phyloP scores from a whole-genome alignment of 30 jellyfish, hydroid and myxozoan species.

The Catostylus mosaicus region DNA sequence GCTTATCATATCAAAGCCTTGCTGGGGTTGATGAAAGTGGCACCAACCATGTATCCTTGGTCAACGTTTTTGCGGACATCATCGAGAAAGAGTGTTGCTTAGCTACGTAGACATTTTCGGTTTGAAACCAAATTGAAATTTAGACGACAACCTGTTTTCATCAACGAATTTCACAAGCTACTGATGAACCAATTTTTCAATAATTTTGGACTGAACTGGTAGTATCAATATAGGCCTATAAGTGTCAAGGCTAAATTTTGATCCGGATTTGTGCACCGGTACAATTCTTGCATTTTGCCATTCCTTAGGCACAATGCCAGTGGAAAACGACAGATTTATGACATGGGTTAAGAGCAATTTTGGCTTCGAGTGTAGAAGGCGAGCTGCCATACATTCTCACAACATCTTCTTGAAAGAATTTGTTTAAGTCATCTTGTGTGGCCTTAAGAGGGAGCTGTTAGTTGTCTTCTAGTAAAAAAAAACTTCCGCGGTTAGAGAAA shows the following conservation, averaged over 20 bases:
- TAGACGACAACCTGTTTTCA: slow-evolving; percentile 61
- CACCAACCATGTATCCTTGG: slow-evolving; percentile 77
- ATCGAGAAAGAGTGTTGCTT: slow-evolving; percentile 68
- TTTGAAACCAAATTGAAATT: slow-evolving; percentile 69
- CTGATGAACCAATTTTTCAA: slow-evolving; percentile 62
- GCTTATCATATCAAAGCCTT: slow-evolving; percentile 72
- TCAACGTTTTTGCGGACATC: slow-evolving; percentile 68
- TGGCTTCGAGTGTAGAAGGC: too few species aligned
- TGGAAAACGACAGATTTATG: slow-evolving; percentile 54
- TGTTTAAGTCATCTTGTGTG: too few species aligned
- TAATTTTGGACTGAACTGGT: slow-evolving; percentile 54
- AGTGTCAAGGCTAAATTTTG: slow-evolving; percentile 54
- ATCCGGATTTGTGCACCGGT: slow-evolving; percentile 72
- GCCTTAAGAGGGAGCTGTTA: too few species aligned
- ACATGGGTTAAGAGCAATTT: slow-evolving; percentile 52
- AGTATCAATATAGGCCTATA: slow-evolving; percentile 80
- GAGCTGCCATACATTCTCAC: too few species aligned
- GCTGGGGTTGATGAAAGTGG: slow-evolving; percentile 68
- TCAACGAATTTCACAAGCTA: slow-evolving; percentile 76
- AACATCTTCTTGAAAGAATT: too few species aligned
- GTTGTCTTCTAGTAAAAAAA: too few species aligned
- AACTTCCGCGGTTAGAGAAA: too few species aligned
- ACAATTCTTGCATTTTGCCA: slow-evolving; percentile 67
- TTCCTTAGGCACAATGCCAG: slow-evolving; percentile 61
- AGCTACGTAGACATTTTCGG: slow-evolving; percentile 62